Evolutionary conservation across 2,797 vertebrate species (phyloP).

Genomic region (Premnoplex brunnescens): DNA sequence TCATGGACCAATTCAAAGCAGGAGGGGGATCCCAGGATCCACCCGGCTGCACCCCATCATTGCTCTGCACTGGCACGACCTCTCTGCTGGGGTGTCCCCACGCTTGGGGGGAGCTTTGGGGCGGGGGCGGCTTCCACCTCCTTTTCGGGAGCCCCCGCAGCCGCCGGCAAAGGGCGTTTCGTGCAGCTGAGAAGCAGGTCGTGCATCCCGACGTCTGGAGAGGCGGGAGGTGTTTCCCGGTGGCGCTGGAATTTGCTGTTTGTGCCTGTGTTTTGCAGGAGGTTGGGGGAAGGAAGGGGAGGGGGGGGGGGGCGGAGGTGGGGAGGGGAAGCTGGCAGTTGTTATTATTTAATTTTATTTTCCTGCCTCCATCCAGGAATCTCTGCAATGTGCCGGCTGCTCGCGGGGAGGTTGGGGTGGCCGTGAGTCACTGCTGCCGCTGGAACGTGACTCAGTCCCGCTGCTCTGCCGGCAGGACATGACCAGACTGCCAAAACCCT

Average conservation of each 20-base stretch:
- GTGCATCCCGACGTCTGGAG: neutral
- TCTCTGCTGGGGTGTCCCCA: neutral
- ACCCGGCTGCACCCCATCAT: neutral
- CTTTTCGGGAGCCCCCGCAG: neutral
- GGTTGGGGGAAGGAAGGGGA: neutral
- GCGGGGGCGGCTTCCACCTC: neutral
- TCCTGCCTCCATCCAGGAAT: conserved; percentile 61
- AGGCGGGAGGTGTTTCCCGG: conserved; percentile 32
- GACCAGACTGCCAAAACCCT: conserved; percentile 24
- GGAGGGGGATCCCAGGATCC: neutral
- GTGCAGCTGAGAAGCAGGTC: rapidly evolving
- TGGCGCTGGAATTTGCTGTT: neutral
- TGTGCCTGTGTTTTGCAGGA: neutral
- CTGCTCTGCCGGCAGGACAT: conserved; percentile 45
- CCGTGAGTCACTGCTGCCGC: conserved; percentile 59
- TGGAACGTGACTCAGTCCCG: conserved; percentile 53
- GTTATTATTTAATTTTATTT: conserved; percentile 26
- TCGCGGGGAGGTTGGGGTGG: conserved; percentile 18
- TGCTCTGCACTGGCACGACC: neutral
- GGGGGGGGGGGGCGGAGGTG: neutral
- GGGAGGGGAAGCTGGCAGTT: neutral
- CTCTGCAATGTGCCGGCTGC: conserved; percentile 48
- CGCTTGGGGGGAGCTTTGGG: neutral
- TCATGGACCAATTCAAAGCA: neutral
- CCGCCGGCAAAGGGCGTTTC: neutral